phyloP scores from a whole-genome alignment of 2,888 invertebrate species.

The Stenodema calcarata region DNA sequence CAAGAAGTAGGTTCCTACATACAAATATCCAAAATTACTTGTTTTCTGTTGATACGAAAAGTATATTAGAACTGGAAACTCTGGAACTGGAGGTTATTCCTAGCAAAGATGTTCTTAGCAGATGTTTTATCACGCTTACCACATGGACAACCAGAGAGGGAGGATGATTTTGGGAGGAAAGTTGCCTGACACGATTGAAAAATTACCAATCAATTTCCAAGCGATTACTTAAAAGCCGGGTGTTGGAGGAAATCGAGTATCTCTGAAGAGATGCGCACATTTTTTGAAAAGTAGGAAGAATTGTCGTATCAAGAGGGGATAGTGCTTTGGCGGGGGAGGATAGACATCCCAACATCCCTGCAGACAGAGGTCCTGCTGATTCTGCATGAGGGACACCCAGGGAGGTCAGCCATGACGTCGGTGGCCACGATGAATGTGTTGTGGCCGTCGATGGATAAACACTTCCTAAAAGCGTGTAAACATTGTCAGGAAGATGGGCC shows the following conservation, averaged over 20 bases:
- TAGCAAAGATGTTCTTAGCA: too few species aligned
- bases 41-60: too few species aligned
- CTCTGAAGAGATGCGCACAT: background rate
- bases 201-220: background rate
- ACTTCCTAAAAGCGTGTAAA: background rate
- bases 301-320: background rate
- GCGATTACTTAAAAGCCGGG: too few species aligned
- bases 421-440: background rate
- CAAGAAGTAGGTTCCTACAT: background rate
- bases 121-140: background rate
- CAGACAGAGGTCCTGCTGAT: background rate
- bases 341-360: too few species aligned
- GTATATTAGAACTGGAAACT: too few species aligned
- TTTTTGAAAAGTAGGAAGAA: background rate
- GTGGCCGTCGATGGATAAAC: background rate
- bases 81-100: too few species aligned
- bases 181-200: background rate
- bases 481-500: background rate
- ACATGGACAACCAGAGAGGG: too few species aligned
- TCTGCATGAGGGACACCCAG: background rate
- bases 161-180: too few species aligned
- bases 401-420: background rate
- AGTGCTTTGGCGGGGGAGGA: background rate
- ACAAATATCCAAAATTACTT: background rate
- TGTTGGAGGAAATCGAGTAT: background rate